phyloP scores from a whole-genome alignment of 2,888 invertebrate species.

The Boloria euphrosyne region DNA sequence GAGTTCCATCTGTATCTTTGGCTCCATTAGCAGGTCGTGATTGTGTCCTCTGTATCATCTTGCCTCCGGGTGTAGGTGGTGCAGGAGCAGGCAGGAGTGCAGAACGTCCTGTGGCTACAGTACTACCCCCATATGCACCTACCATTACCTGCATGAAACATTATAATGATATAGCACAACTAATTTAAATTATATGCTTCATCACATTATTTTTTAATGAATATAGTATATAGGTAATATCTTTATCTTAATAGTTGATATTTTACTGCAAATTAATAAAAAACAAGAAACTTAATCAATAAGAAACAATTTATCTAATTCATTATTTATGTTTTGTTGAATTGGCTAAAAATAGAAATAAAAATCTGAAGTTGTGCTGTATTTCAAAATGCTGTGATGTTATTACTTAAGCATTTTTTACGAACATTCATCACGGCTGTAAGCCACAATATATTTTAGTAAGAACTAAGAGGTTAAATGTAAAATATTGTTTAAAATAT shows the following conservation, averaged over 20 bases:
- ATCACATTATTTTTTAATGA: too few relatives aligned
- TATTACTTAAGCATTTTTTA: conserved; percentile 1
- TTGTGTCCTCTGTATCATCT: conserved; percentile 66
- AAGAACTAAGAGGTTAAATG: conserved; percentile 29
- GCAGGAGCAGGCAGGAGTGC: conserved; percentile 56
- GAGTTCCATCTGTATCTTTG: conserved; percentile 86
- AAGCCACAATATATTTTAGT: background rate
- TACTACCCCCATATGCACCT: conserved; percentile 61
- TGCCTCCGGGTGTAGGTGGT: conserved; percentile 61
- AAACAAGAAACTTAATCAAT: too few relatives aligned
- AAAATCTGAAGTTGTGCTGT: background rate
- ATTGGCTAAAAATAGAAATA: background rate
- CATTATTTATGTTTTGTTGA: too few relatives aligned
- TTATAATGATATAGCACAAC: too few relatives aligned
- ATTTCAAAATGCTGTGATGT: background rate
- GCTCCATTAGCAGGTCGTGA: conserved; percentile 61
- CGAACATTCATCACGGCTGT: background rate
- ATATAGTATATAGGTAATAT: too few relatives aligned
- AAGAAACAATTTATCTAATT: too few relatives aligned
- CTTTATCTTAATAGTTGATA: too few relatives aligned
- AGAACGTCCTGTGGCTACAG: conserved; percentile 48
- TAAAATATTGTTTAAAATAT: conserved; percentile 31
- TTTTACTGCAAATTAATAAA: too few relatives aligned
- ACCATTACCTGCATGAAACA: conserved; percentile 65
- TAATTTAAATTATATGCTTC: too few relatives aligned